phyloP scores from a whole-genome alignment of 2,797 vertebrate species.

The Acanthurus leucopareius region DNA sequence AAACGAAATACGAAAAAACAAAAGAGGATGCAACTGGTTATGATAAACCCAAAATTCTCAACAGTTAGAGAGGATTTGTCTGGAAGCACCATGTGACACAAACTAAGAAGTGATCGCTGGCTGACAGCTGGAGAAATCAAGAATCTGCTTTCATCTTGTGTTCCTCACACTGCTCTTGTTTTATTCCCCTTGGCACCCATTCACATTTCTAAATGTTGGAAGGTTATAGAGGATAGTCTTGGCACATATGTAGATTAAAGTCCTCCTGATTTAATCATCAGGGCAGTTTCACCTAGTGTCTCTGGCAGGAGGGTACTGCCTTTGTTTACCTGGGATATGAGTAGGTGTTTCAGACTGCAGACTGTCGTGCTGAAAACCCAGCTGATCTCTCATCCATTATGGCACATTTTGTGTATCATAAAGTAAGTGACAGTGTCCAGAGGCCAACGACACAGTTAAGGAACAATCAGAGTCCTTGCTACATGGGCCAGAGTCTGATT shows the following conservation, averaged over 20 bases:
- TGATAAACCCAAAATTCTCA: slow-evolving; percentile 25
- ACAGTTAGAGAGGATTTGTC: slow-evolving; percentile 8
- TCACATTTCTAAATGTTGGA: background rate
- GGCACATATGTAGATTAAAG: background rate
- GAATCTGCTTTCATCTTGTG: background rate
- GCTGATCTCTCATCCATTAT: background rate
- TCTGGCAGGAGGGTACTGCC: background rate
- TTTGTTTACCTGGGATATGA: no score
- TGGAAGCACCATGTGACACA: background rate
- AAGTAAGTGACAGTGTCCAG: slow-evolving; percentile 2
- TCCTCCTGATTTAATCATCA: background rate
- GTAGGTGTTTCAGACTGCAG: slow-evolving; percentile 1
- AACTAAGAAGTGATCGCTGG: background rate
- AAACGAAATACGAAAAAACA: slow-evolving; percentile 15
- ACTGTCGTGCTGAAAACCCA: background rate
- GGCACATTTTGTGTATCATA: background rate
- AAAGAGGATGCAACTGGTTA: slow-evolving; percentile 12
- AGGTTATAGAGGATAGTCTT: background rate
- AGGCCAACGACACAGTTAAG: background rate
- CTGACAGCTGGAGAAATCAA: slow-evolving; percentile 1
- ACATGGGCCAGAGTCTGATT: background rate
- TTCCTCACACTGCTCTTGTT: background rate
- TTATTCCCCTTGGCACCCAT: slow-evolving; percentile 2
- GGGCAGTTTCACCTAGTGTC: background rate
- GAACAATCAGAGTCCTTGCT: background rate